Conservation (phyloP, 2,888 invertebrate species). For the Blomia tropicalis region DNA sequence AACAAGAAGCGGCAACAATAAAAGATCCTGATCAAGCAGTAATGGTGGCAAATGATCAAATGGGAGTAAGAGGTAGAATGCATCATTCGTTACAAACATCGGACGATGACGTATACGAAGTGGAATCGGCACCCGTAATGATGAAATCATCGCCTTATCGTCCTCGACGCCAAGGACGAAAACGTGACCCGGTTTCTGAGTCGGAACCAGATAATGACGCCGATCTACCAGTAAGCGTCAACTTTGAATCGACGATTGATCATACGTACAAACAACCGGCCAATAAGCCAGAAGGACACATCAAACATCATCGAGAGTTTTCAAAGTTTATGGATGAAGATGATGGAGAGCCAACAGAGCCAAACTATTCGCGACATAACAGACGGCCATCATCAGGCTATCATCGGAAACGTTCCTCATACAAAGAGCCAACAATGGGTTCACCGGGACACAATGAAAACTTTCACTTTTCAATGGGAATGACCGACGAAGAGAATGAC, state of each 20-base stretch:
- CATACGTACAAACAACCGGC: constrained; percentile 2
- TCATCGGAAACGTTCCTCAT: neutral
- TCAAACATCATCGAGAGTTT: neutral
- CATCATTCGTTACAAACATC: neutral
- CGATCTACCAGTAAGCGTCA: neutral
- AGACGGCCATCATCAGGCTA: neutral
- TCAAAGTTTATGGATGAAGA: neutral
- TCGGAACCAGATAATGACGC: neutral
- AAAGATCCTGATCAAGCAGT: neutral
- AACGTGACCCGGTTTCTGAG: neutral
- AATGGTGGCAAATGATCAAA: neutral
- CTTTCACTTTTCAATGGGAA: neutral
- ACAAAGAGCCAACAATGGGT: too few species aligned
- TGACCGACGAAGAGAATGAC: neutral
- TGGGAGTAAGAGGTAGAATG: neutral
- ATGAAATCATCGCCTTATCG: constrained; percentile 1
- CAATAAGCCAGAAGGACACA: neutral
- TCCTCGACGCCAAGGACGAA: neutral
- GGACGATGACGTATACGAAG: constrained; percentile 13
- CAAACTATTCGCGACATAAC: neutral
- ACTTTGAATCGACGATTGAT: neutral
- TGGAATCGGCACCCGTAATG: constrained; percentile 3
- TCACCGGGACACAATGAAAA: neutral
- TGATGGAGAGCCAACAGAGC: neutral
- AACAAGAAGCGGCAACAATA: constrained; percentile 12